These are phyloP conservation scores for Stenoptilia bipunctidactyla DNA, from an alignment of 2,888 invertebrate species.

Conservation along the genomic window DNA sequence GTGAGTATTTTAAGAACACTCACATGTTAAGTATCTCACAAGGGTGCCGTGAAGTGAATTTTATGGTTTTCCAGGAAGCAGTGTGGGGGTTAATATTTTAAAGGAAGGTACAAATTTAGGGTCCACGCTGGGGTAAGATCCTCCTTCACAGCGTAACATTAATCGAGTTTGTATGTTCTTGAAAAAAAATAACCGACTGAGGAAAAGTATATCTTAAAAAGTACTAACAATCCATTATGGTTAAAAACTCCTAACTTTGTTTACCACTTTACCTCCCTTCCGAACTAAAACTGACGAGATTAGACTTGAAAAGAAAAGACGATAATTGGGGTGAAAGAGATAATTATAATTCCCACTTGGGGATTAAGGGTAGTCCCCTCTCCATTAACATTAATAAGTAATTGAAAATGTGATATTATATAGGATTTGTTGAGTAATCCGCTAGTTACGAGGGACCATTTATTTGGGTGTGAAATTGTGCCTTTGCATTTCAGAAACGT, in stretches of 20 bases:
- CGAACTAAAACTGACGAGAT: conserved; percentile 1
- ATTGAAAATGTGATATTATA: conserved; percentile 20
- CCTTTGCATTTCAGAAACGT: neutral
- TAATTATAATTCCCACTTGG: conserved; percentile 1
- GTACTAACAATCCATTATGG: too few relatives aligned
- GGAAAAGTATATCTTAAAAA: too few relatives aligned
- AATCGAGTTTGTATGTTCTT: too few relatives aligned
- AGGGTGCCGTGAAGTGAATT: neutral
- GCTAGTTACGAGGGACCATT: conserved; percentile 5
- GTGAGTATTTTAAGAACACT: conserved; percentile 1
- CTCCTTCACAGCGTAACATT: too few relatives aligned
- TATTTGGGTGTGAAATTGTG: conserved; percentile 5
- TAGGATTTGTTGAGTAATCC: conserved; percentile 7
- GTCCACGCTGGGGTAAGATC: too few relatives aligned
- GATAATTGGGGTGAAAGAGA: conserved; percentile 1
- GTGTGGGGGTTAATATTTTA: neutral
- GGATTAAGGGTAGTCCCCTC: neutral
- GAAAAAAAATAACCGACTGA: too few relatives aligned
- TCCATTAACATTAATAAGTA: conserved; percentile 20
- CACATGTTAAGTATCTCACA: neutral
- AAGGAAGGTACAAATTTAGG: neutral
- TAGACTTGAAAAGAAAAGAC: neutral
- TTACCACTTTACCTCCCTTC: too few relatives aligned
- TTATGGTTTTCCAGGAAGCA: neutral
- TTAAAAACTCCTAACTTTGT: too few relatives aligned